Conservation (phyloP, 2,888 invertebrate genomes). For the Pilophorus perplexus region DNA sequence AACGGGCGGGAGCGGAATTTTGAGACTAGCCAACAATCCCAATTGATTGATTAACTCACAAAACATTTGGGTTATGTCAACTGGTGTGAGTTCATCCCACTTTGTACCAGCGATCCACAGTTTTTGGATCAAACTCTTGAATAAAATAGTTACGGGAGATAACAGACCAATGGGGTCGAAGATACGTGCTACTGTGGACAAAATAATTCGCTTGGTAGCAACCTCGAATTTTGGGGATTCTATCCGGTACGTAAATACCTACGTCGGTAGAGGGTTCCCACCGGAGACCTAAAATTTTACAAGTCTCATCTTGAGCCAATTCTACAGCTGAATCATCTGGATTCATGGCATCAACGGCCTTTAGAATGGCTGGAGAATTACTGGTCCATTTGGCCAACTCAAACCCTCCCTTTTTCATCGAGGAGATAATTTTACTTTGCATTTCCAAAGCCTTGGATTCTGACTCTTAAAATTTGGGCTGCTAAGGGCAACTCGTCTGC, state of each 20-base stretch:
- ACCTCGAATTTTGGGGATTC: background rate
- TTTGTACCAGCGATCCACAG: conserved; percentile 1
- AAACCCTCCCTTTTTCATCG: conserved; percentile 45
- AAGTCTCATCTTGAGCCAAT: background rate
- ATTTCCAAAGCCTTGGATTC: conserved; percentile 44
- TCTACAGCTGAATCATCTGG: background rate
- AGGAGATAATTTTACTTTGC: conserved; percentile 42
- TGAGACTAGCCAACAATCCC: background rate
- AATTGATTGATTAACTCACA: background rate
- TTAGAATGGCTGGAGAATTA: conserved; percentile 32
- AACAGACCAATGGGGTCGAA: conserved; percentile 10
- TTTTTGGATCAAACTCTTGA: conserved; percentile 1
- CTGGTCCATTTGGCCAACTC: conserved; percentile 49
- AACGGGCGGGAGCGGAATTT: background rate
- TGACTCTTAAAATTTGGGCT: conserved; percentile 40
- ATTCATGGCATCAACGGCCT: background rate
- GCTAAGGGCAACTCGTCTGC: conserved; percentile 44
- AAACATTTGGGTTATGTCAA: background rate
- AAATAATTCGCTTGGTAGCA: background rate
- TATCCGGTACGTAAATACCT: background rate
- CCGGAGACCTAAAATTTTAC: conserved; percentile 9
- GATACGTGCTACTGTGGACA: background rate
- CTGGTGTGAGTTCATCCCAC: conserved; percentile 6
- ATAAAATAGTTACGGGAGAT: background rate
- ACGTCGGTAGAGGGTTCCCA: background rate